phyloP scores from a whole-genome alignment of 2,113 vertebrate species.

The Silurus meridionalis region DNA sequence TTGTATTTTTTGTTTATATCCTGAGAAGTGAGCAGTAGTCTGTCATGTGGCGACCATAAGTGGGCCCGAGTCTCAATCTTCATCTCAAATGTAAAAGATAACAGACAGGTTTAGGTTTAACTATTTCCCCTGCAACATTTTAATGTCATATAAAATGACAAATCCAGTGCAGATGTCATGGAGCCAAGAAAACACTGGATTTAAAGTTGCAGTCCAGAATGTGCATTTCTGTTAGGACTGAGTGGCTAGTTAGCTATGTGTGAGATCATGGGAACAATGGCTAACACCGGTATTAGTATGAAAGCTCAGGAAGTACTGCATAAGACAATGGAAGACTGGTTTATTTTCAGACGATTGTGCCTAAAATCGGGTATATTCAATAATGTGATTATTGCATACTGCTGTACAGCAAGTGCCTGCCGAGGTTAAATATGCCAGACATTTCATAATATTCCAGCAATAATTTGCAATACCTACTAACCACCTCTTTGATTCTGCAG shows the following conservation, averaged over 20 bases:
- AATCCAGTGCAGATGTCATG: not conserved
- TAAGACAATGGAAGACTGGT: not conserved
- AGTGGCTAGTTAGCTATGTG: not conserved
- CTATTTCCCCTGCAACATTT: not conserved
- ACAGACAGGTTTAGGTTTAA: too few species aligned
- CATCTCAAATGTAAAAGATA: not conserved
- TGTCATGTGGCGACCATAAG: not conserved
- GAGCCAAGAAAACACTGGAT: not conserved
- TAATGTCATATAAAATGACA: not conserved
- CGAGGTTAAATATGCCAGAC: not conserved
- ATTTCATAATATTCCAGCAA: not conserved
- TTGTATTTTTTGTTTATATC: not conserved
- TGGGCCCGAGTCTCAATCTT: not conserved
- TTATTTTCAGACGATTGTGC: not conserved
- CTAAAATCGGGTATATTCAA: too few species aligned
- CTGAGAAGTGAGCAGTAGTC: not conserved
- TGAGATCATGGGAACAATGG: not conserved
- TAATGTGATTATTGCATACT: not conserved
- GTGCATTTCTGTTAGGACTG: not conserved
- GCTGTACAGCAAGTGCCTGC: not conserved
- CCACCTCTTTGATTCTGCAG: conserved; percentile 62
- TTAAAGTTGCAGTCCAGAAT: not conserved
- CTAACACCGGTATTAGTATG: not conserved
- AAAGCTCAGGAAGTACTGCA: not conserved
- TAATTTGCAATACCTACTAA: not conserved